A percentile compares a stretch with the other conserved stretches of the same genome.
Conservation (phyloP, 2,113 vertebrate genomes). For the Amphilophus citrinellus region DNA sequence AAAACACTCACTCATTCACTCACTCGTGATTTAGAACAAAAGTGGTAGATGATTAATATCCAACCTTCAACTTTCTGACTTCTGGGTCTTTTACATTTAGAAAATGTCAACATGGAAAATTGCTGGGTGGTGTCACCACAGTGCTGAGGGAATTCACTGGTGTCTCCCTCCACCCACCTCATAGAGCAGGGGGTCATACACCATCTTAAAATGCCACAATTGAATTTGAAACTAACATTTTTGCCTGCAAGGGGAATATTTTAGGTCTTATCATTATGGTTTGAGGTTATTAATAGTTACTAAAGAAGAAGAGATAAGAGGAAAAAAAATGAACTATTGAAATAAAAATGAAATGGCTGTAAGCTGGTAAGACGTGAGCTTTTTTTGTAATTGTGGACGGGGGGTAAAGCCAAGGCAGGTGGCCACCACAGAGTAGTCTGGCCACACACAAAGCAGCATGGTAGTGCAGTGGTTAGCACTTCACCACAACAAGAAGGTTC, state of each 20-base stretch:
- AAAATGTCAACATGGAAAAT: conserved; percentile 52
- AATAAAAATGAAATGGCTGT: background rate
- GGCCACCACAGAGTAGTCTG: background rate
- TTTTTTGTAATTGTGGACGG: background rate
- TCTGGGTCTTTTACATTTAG: background rate
- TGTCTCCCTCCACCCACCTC: conserved; percentile 52
- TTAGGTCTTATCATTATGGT: background rate
- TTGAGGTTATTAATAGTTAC: background rate
- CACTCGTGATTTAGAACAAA: background rate
- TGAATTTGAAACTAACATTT: background rate
- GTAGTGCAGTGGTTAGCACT: background rate
- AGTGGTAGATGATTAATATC: conserved; percentile 15
- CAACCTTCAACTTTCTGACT: conserved; percentile 20
- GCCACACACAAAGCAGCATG: background rate
- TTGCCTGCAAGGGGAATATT: background rate
- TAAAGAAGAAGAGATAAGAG: background rate
- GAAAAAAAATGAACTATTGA: background rate
- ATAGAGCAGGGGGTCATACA: background rate
- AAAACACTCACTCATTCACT: too few species aligned
- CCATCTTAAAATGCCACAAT: background rate
- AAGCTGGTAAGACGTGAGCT: background rate
- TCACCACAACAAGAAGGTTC: background rate
- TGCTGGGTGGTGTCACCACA: background rate
- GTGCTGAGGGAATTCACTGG: conserved; percentile 44
- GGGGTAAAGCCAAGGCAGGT: background rate